Evolutionary conservation across 2,113 vertebrate species (phyloP).

Genomic region (Anthoscopus minutus): DNA sequence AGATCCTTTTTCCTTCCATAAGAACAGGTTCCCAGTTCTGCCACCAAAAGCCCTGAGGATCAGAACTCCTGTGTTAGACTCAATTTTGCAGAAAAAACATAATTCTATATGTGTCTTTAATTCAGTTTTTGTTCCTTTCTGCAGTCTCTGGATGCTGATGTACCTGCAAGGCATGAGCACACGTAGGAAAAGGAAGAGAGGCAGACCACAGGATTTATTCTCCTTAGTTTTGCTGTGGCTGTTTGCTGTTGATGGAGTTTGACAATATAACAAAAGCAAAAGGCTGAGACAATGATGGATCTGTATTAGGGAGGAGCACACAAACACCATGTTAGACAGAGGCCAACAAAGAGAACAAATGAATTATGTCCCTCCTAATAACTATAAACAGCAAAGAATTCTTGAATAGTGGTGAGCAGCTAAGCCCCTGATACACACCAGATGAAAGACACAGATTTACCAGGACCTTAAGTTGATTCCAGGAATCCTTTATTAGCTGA

Average conservation of each 20-base stretch:
- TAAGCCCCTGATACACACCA: neutral
- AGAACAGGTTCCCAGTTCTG: neutral
- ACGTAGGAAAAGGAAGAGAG: accelerated
- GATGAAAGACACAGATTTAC: neutral
- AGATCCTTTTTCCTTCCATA: neutral
- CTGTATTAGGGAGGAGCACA: neutral
- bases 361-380: neutral
- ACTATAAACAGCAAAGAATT: neutral
- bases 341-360: neutral
- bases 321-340: neutral
- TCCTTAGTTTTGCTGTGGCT: neutral
- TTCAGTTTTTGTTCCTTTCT: neutral
- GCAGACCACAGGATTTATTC: neutral
- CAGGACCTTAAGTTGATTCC: neutral
- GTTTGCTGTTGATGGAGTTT: neutral
- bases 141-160: neutral
- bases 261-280: neutral
- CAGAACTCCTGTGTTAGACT: neutral
- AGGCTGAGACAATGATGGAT: neutral
- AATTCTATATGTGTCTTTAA: neutral
- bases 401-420: neutral
- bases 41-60: neutral
- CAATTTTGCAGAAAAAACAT: neutral
- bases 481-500: neutral
- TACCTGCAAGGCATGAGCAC: neutral